Conservation (phyloP, 2,888 invertebrate genomes). For the Drosophila demipolita region DNA sequence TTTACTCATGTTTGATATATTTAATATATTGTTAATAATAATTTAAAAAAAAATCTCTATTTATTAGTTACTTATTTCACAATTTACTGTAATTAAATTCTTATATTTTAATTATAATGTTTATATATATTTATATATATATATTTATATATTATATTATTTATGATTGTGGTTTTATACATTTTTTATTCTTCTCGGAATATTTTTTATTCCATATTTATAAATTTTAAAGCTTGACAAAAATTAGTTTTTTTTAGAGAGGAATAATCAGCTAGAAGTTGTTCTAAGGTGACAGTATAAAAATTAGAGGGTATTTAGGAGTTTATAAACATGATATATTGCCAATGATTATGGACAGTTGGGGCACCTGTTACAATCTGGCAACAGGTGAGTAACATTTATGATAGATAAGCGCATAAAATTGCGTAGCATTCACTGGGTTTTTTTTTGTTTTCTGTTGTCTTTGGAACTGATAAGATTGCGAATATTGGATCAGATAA, state of each 20-base stretch:
- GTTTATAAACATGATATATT: conserved; percentile 4
- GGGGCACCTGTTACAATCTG: conserved; percentile 74
- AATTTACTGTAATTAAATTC: neutral
- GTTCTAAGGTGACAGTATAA: neutral
- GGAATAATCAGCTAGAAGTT: neutral
- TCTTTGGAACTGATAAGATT: conserved; percentile 69
- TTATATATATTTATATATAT: no score
- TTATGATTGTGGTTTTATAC: neutral
- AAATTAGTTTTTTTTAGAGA: neutral
- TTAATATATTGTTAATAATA: neutral
- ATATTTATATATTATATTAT: no score
- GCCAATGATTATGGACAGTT: conserved; percentile 60
- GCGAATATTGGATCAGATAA: conserved; percentile 36
- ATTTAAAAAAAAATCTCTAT: neutral
- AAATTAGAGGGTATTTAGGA: conserved; percentile 26
- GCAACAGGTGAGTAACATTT: conserved; percentile 65
- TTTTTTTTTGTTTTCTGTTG: conserved; percentile 48
- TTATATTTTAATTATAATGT: neutral
- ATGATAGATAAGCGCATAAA: conserved; percentile 57
- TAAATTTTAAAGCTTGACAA: neutral
- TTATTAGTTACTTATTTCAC: no score
- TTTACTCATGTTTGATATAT: neutral
- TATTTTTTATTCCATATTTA: neutral
- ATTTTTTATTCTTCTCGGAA: neutral
- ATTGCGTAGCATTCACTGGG: conserved; percentile 37